Percentiles rank a stretch among this genome's conserved stretches.
Evolutionary conservation across 2,113 vertebrate genomes (phyloP).

Genomic region (Pycnonotus jocosus): DNA sequence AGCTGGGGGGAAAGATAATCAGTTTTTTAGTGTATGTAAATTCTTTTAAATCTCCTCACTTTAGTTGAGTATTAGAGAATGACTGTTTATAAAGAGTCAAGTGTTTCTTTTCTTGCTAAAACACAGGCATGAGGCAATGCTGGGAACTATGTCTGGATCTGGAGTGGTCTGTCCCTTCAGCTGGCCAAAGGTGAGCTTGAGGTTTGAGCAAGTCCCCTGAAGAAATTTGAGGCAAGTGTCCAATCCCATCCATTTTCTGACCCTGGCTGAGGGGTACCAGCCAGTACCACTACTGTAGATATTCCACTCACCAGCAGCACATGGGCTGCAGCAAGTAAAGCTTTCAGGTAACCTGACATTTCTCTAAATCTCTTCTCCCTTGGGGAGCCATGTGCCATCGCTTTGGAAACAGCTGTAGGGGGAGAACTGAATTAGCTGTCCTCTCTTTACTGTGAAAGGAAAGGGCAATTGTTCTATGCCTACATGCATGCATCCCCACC

Average conservation of each 20-base stretch:
- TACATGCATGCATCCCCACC: too few relatives aligned
- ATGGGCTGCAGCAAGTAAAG: background rate
- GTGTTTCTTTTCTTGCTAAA: background rate
- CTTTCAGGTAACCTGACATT: background rate
- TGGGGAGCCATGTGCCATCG: background rate
- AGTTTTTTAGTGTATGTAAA: background rate
- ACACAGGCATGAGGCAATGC: background rate
- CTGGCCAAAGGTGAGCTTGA: background rate
- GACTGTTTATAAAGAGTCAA: background rate
- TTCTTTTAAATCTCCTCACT: background rate
- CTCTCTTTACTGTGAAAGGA: background rate
- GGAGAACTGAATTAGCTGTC: background rate
- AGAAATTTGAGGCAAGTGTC: background rate
- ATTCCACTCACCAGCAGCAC: background rate
- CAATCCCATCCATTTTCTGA: background rate
- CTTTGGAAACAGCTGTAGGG: background rate
- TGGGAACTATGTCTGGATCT: background rate
- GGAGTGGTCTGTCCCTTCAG: background rate
- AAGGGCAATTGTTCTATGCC: background rate
- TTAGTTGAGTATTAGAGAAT: background rate
- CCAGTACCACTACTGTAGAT: background rate
- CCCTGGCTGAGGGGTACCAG: background rate
- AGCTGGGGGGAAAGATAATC: background rate
- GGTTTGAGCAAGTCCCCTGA: background rate
- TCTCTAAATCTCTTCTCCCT: background rate